Base-by-base conservation (phyloP, 2,113 vertebrate species). In the Axis porcinus region DNA sequence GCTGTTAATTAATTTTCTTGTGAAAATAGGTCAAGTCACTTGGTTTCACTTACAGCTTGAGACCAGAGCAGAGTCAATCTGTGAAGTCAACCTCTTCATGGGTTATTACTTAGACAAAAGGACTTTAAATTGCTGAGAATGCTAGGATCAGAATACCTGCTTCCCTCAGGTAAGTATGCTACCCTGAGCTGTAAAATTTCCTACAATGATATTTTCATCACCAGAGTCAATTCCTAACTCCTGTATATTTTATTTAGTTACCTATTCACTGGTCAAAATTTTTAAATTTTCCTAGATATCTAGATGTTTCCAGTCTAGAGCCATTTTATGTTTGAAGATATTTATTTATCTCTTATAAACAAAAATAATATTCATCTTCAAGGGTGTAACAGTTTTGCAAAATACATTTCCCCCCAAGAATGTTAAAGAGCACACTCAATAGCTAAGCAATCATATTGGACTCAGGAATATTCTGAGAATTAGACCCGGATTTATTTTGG, bases 1-100 rank as follows among this genome's bases (percentile, higher is more conserved):
- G 25, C 55, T 79, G 74, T 89, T 96, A 94, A 97, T 79, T 94
- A 45, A 30, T 79, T 97, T 96, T 50, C 60, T 93, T 97, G 78
- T 89, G 57, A 95, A 95, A 94, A 92, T n/a, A 79, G 78, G 83
- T 96, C 94, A 96, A 83, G 89, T 95, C 60, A 10, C 74, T 82
- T 64, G 55, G 86, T 88, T 93, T 95, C 28, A 67, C 28, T 91
- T 95, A 89, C 0, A 86, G 47, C 23, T 45, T 60, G 54, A 52
- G 50, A 76, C 25, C 87, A 98, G 50, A 95, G 62, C 50, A 79
- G 19, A 94, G 33, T 90, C 40, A 78, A 2, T 88, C 54, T 85
- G n/a, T 82, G 27, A 30, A 88, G 21, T 86, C 81, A 79, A 55
- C 1, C 9, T 93, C 70, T 85, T 85, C 33, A 45, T 28, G 27